Evolutionary conservation across 2,888 invertebrate genomes (phyloP), one percentile per base, ranked within the genome.

Genomic region (Keiferia lycopersicella): DNA sequence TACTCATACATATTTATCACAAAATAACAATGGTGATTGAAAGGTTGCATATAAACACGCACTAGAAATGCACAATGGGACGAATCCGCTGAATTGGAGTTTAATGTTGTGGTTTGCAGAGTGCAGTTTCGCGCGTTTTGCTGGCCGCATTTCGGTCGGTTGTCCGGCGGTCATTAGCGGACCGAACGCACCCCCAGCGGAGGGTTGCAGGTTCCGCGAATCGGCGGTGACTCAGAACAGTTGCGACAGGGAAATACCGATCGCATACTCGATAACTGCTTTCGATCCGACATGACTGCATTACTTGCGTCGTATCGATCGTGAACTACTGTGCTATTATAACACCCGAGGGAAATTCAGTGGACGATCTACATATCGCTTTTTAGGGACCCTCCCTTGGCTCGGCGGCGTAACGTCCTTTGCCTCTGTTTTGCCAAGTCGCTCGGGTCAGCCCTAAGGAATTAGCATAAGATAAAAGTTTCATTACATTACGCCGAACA

Each of bases 21-120:
- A 88, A 89, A 91, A 91, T 89, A 90, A 88, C 88, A 87, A 84
- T 81, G 85, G 82, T 89, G 90, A 91, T 91, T 91, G 90, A 89
- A 90, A 90, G 87, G 87, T 84, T 90, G 89, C 88, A 90, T 88
- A 89, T 84, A 88, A 87, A 89, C 91, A 89, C 88, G 88, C 88
- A 89, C 81, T 74, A 61, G 81, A 84, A 85, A 81, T 82, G 84
- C 82, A 81, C 81, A 80, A 81, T 78, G 78, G 76, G 67, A 68
- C 68, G 72, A 73, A 74, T 78, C 77, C 73, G 75, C 76, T 73
- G 82, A 86, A 84, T 84, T 88, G 76, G 78, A 82, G 77, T 87
- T 84, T 80, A 87, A 78, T 79, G 82, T 81, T 81, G 84, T 80
- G 81, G 87, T 84, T 79, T 80, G 66, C 82, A 91, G 82, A 81